phyloP scores from a whole-genome alignment of 2,113 vertebrate genomes.

The Scomber colias region DNA sequence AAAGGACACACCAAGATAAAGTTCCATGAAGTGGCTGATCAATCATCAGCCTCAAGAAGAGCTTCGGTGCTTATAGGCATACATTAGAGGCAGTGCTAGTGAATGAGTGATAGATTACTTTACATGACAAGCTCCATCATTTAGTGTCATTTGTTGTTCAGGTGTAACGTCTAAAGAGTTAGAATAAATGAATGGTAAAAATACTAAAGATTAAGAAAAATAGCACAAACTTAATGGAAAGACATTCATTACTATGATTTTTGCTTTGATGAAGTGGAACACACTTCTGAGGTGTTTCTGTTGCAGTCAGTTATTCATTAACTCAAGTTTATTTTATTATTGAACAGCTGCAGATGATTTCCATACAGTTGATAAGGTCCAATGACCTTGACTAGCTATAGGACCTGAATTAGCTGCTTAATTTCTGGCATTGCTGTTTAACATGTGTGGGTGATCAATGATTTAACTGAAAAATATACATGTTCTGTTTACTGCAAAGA shows the following conservation, averaged over 20 bases:
- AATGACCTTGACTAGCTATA: not conserved
- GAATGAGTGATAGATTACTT: slow-evolving; percentile 16
- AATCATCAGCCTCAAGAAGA: slow-evolving; percentile 19
- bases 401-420: not conserved
- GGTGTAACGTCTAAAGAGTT: not conserved
- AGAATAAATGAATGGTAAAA: not conserved
- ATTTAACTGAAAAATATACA: not conserved
- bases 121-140: not conserved
- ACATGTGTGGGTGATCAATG: not conserved
- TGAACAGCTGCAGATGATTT: slow-evolving; percentile 22
- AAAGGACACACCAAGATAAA: slow-evolving; percentile 44
- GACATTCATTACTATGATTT: not conserved
- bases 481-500: not conserved
- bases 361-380: not conserved
- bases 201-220: no score
- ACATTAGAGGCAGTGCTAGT: not conserved
- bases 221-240: not conserved
- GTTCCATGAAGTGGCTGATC: slow-evolving; percentile 37
- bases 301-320: slow-evolving; percentile 33
- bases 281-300: not conserved
- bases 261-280: not conserved
- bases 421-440: not conserved
- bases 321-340: slow-evolving; percentile 10
- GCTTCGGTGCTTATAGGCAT: not conserved
- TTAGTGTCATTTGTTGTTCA: not conserved